A percentile compares a stretch with the other conserved stretches of the same genome.
Conservation (phyloP, 2,113 vertebrate genomes). For the Psophia crepitans region DNA sequence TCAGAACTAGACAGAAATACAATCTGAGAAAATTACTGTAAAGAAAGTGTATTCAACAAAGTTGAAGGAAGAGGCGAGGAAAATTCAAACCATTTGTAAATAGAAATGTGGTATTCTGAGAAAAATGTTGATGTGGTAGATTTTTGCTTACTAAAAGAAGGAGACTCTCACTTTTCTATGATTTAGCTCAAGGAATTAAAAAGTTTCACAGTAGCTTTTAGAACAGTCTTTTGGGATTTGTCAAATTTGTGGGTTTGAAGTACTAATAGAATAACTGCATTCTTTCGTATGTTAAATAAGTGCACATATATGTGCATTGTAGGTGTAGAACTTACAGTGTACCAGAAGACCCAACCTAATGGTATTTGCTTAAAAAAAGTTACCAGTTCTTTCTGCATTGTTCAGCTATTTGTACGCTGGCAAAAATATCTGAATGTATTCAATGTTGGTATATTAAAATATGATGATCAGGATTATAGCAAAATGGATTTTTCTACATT, state of each 20-base stretch:
- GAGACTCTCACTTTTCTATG: neutral
- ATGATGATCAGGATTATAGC: neutral
- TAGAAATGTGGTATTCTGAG: neutral
- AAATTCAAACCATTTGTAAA: neutral
- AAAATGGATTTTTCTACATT: neutral
- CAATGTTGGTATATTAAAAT: neutral
- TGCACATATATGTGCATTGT: neutral
- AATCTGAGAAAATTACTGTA: neutral
- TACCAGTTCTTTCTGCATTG: neutral
- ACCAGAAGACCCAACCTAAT: neutral
- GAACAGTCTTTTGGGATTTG: neutral
- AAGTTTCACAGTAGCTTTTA: neutral
- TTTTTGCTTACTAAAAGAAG: neutral
- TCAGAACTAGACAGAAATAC: neutral
- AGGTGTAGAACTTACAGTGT: neutral
- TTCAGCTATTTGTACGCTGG: neutral
- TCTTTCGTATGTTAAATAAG: neutral
- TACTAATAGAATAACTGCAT: neutral
- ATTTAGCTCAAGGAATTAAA: neutral
- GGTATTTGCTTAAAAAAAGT: neutral
- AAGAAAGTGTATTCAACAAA: neutral
- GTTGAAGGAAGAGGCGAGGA: neutral
- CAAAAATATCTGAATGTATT: neutral
- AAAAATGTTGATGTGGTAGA: rapidly evolving
- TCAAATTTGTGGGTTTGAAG: neutral